phyloP scores from a whole-genome alignment of 1,140 invertebrate species.

The Papilio polytes region DNA sequence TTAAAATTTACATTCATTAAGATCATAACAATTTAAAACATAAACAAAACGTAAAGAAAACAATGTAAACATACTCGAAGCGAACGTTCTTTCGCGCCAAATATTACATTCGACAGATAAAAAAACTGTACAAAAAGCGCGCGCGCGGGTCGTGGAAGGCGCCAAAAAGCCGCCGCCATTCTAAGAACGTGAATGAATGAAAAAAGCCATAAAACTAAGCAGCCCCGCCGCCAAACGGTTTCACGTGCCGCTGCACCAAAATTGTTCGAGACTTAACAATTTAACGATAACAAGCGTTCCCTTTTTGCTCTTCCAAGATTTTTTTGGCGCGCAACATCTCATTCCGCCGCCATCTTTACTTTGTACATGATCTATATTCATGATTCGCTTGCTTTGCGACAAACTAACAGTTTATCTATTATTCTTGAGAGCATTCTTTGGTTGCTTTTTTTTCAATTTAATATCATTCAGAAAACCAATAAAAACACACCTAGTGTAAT shows the following conservation, averaged over 20 bases:
- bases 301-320: conserved; percentile 48
- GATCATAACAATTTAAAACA: conserved; percentile 32
- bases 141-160: conserved; percentile 61
- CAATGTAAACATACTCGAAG: conserved; percentile 41
- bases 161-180: conserved; percentile 78
- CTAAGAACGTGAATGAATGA: conserved; percentile 75
- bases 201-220: conserved; percentile 75
- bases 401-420: conserved; percentile 27
- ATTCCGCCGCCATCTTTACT: conserved; percentile 47
- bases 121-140: conserved; percentile 52
- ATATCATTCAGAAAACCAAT: conserved; percentile 12
- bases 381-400: conserved; percentile 41
- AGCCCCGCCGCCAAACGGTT: conserved; percentile 69
- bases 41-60: conserved; percentile 17
- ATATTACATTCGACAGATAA: conserved; percentile 49
- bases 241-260: conserved; percentile 74
- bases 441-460: neutral
- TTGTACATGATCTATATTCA: conserved; percentile 53
- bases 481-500: conserved; percentile 8
- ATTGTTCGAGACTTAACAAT: conserved; percentile 71
- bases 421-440: conserved; percentile 23
- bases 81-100: conserved; percentile 49
- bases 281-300: conserved; percentile 64
- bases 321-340: conserved; percentile 47
- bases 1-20: neutral